Conservation (phyloP, 2,113 vertebrate species). For the Acrocephalus kingi region DNA sequence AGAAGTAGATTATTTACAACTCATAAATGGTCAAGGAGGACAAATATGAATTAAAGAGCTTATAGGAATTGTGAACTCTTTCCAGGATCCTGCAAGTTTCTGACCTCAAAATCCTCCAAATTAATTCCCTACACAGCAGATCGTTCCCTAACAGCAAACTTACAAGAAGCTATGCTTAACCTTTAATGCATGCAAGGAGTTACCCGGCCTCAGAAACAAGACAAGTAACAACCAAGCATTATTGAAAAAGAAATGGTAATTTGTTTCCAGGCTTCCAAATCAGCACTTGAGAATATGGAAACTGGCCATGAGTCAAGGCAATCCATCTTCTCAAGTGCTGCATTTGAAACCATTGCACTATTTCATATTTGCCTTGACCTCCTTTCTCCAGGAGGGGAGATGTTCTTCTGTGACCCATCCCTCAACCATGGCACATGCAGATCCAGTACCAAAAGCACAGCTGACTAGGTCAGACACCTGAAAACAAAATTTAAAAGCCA, state of each 20-base stretch:
- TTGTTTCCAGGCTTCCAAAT: neutral
- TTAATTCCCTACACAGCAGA: neutral
- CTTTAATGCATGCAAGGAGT: neutral
- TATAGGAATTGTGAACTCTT: neutral
- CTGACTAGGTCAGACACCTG: neutral
- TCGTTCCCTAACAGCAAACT: neutral
- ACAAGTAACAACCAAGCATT: neutral
- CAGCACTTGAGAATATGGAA: neutral
- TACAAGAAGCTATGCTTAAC: neutral
- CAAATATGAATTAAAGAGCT: slow-evolving; percentile 12
- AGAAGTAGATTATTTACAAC: neutral
- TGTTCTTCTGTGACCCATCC: neutral
- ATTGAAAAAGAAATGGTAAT: neutral
- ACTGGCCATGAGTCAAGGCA: too few species aligned
- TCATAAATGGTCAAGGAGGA: slow-evolving; percentile 20
- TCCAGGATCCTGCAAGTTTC: slow-evolving; percentile 13
- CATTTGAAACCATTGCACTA: neutral
- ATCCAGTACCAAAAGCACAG: neutral
- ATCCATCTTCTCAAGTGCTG: neutral
- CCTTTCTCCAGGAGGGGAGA: neutral
- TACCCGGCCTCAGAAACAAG: neutral
- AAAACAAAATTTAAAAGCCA: neutral
- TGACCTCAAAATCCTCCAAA: slow-evolving; percentile 16
- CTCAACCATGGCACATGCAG: neutral
- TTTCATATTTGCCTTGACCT: neutral